Base-by-base conservation (phyloP, 2,113 vertebrate genomes). In the Microtus oregoni region DNA sequence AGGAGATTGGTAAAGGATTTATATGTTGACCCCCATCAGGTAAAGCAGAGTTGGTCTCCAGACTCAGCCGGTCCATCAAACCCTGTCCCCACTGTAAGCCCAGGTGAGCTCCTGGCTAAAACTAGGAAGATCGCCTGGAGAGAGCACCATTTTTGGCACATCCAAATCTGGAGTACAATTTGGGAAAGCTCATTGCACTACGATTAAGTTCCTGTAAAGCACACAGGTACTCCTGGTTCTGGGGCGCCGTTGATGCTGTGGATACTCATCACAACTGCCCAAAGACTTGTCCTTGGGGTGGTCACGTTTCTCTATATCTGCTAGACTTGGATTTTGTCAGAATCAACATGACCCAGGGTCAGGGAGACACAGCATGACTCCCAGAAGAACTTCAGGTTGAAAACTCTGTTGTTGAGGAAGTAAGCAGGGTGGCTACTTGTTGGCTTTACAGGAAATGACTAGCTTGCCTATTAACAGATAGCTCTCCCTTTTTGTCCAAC, bases 61-160 rank as follows among this genome's bases (percentile, higher is more conserved):
- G 10, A 7, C 58, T 68, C 8, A 1, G 0, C 32, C 3, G 0
- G 1, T 11, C 2, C 1, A 3, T 2, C 0, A 2, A 3, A 1
- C 1, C 12, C 20, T 19, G 7, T 7, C 10, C 4, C 1, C 63
- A 14, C 4, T 22, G 58, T 17, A 11, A 9, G 0, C 41, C 70
- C n/a, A 65, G 8, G 15, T 20, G 44, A 13, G 67, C 32, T 81
- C 28, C 65, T 41, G 61, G n/a, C 81, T 22, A n/a, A 47, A 88
- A 50, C 38, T 35, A 28, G 38, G 28, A 11, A 11, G 7, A 3
- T 1, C 10, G 2, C 35, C 10, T 14, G 55, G 32, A 93, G 47
- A 32, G n/a, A 61, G 35, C 35, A 26, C 12, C 55, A 12, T 10
- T 81, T 58, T 65, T 65, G 52, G 17, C 3, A 0, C 8, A 30